Base-by-base conservation (phyloP, 1,140 invertebrate genomes). In the Drosophila gunungcola region DNA sequence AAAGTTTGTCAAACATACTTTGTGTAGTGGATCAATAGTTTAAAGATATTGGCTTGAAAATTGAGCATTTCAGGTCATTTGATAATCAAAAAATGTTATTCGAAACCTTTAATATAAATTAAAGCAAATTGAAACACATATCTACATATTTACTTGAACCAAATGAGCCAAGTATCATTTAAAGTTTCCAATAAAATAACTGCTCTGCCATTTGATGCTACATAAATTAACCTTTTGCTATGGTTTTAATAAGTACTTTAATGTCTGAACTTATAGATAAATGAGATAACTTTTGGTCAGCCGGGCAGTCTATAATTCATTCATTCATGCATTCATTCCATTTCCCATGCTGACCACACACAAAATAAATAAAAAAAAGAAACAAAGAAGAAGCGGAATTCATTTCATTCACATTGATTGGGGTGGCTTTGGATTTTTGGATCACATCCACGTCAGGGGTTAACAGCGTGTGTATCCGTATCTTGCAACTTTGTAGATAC, bases 401-500 rank as follows among this genome's bases (percentile, higher is more conserved):
- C n/a, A 64, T 53, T 67, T 64, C 63, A 64, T 54, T n/a, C 34
- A 16, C 60, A 43, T 68, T 64, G 46, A 69, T 70, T 70, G 65
- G 68, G 68, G 68, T 70, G 51, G 68, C 48, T 70, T 36, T 29
- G 5, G 32, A 52, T 36, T 32, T 36, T 21, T 48, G 34, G 51
- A 54, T 52, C 36, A 4, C 46, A 32, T 32, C 48, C 36, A 4
- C 46, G 25, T 32, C 48, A 36, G 49, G 48, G 49, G 49, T 36
- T 52, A 52, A 52, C 54, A 21, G 60, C 54, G 62, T 54, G 63
- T 51, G 38, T 29, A 29, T 42, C 27, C 49, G 36, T 39, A 39
- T 49, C 21, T 78, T 63, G 65, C 62, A 54, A 74, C 73, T 55
- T 32, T 67, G 61, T 67, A 52, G 64, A 68, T 68, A 68, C 34